Evolutionary conservation across 2,888 invertebrate species (phyloP).

Genomic region (Ryuthela nishihirai): DNA sequence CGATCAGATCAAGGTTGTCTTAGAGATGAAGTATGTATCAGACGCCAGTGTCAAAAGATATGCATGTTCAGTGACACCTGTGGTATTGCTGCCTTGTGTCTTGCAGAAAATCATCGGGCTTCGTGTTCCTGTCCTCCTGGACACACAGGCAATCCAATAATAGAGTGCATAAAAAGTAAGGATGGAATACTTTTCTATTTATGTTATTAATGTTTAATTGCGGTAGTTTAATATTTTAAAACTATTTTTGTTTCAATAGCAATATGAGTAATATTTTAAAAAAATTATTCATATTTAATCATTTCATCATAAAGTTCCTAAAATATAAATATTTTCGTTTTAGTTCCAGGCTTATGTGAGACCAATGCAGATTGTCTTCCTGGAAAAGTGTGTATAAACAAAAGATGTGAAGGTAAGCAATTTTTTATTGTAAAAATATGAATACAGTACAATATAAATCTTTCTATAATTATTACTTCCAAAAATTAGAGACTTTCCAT

Average conservation of each 20-base stretch:
- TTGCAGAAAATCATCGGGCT: conserved; percentile 70
- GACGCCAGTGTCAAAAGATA: conserved; percentile 41
- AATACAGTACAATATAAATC: too few species aligned
- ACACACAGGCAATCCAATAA: conserved; percentile 63
- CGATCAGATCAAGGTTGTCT: conserved; percentile 40
- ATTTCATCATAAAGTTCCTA: not conserved
- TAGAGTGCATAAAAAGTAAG: conserved; percentile 34
- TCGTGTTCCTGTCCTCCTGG: conserved; percentile 67
- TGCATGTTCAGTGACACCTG: conserved; percentile 54
- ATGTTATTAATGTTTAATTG: not conserved
- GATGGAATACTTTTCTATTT: not conserved
- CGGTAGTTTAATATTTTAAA: not conserved
- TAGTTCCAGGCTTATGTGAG: conserved; percentile 58
- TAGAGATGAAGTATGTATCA: conserved; percentile 41
- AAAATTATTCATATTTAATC: not conserved
- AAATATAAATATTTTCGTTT: not conserved
- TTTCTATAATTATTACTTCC: too few species aligned
- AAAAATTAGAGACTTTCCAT: too few species aligned
- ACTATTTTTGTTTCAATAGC: not conserved
- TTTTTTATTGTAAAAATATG: not conserved
- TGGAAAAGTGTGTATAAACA: conserved; percentile 68
- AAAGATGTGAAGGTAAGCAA: conserved; percentile 60
- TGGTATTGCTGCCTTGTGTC: conserved; percentile 59
- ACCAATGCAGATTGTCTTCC: conserved; percentile 71
- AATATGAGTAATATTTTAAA: not conserved